These are phyloP conservation scores for Puntigrus tetrazona DNA, from an alignment of 2,113 vertebrate species.

Conservation along the genomic window DNA sequence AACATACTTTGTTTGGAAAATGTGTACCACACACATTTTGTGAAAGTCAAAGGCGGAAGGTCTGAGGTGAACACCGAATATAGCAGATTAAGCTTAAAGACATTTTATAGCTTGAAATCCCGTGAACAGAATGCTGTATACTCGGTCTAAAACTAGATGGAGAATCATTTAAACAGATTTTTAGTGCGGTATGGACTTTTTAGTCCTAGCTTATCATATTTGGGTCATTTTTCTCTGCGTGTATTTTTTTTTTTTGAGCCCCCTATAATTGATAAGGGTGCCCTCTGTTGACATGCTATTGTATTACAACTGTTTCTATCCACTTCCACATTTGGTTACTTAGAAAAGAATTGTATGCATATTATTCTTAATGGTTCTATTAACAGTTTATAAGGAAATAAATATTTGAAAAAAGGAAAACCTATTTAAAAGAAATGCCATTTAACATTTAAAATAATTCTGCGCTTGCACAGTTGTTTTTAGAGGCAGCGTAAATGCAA, in stretches of 20 bases:
- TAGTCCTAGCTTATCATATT: conserved; percentile 1
- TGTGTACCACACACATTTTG: conserved; percentile 36
- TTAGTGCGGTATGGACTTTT: neutral
- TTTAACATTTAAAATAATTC: neutral
- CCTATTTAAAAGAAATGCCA: no score
- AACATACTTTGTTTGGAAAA: conserved; percentile 1
- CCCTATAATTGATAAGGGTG: conserved; percentile 57
- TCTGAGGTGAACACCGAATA: neutral
- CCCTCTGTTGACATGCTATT: conserved; percentile 57
- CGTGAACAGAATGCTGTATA: neutral
- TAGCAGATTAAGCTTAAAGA: neutral
- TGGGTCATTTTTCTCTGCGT: conserved; percentile 1
- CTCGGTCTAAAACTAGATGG: neutral
- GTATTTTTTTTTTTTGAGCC: conserved; percentile 1
- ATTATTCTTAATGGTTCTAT: neutral
- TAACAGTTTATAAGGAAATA: neutral
- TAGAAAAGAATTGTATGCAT: neutral
- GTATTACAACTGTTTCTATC: conserved; percentile 38
- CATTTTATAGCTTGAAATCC: conserved; percentile 12
- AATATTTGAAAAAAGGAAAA: neutral
- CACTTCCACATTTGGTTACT: neutral
- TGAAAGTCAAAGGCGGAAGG: neutral
- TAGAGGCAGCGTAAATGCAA: neutral
- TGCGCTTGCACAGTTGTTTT: neutral
- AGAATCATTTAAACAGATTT: neutral